phyloP scores from a whole-genome alignment of 2,797 vertebrate genomes.

The Acrossocheilus wenchowensis region DNA sequence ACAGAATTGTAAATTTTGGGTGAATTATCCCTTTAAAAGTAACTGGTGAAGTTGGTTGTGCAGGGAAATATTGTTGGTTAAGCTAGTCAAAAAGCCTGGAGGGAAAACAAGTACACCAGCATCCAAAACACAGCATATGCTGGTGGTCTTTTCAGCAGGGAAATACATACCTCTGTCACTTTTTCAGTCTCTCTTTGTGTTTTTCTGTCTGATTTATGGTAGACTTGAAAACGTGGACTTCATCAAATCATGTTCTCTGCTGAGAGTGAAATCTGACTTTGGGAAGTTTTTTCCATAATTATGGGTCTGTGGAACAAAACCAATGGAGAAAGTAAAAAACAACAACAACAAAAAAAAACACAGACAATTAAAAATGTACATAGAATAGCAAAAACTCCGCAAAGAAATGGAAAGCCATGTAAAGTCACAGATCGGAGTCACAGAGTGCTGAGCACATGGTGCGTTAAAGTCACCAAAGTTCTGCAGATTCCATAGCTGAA shows the following conservation, averaged over 20 bases:
- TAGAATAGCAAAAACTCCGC: neutral
- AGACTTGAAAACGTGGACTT: neutral
- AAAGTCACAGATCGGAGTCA: neutral
- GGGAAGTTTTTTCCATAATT: neutral
- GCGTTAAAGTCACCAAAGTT: neutral
- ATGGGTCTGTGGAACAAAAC: neutral
- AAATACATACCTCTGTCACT: constrained; percentile 19
- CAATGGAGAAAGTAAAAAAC: neutral
- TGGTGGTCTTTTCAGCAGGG: constrained; percentile 42
- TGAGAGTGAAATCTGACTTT: neutral
- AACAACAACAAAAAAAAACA: too few relatives aligned
- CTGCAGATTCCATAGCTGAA: neutral
- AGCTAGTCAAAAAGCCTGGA: constrained; percentile 6
- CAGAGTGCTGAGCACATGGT: neutral
- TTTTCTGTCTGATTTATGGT: neutral
- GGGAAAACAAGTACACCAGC: neutral
- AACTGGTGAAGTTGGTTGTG: neutral
- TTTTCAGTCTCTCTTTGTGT: constrained; percentile 15
- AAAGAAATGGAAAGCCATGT: neutral
- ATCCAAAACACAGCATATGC: constrained; percentile 15
- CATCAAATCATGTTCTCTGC: neutral
- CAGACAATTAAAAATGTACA: too few relatives aligned
- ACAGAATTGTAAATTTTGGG: neutral
- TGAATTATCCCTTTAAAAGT: neutral
- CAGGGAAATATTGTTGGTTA: neutral